phyloP scores from a whole-genome alignment of 1,140 invertebrate genomes.

The Penaeus japonicus region DNA sequence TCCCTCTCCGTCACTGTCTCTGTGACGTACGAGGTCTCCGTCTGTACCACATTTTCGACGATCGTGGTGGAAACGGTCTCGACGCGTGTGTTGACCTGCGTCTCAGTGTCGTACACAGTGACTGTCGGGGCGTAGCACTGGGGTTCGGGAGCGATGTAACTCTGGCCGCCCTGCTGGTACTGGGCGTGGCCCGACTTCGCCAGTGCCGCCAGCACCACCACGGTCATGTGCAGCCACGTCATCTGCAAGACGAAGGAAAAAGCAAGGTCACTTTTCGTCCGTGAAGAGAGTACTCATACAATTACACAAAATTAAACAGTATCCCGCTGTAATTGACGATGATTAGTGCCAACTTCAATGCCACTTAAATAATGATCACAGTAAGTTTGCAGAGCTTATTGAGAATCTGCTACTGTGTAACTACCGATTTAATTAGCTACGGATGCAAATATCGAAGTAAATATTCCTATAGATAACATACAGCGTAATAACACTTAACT shows the following conservation, averaged over 20 bases:
- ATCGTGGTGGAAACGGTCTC: slow-evolving; percentile 34
- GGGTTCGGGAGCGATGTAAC: not conserved
- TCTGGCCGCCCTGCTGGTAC: not conserved
- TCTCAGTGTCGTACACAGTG: slow-evolving; percentile 36
- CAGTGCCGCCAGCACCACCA: not conserved
- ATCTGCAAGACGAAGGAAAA: not conserved
- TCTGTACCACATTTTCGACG: slow-evolving; percentile 33
- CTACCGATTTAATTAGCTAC: no score
- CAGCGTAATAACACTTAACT: no score
- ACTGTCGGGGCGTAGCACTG: slow-evolving; percentile 30
- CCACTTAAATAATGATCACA: no score
- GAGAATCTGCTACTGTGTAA: no score
- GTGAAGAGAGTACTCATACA: no score
- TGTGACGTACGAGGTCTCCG: slow-evolving; percentile 1
- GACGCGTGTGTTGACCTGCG: slow-evolving; percentile 8
- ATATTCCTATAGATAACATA: no score
- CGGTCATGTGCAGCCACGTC: not conserved
- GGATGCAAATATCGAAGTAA: no score
- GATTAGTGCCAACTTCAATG: no score
- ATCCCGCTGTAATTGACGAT: no score
- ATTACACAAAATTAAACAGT: no score
- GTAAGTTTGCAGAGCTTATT: no score
- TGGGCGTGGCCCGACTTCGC: not conserved
- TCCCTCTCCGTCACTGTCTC: slow-evolving; percentile 17
- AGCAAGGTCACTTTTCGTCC: no score